Conservation (phyloP, 2,888 invertebrate species). For the Thera obeliscata region DNA sequence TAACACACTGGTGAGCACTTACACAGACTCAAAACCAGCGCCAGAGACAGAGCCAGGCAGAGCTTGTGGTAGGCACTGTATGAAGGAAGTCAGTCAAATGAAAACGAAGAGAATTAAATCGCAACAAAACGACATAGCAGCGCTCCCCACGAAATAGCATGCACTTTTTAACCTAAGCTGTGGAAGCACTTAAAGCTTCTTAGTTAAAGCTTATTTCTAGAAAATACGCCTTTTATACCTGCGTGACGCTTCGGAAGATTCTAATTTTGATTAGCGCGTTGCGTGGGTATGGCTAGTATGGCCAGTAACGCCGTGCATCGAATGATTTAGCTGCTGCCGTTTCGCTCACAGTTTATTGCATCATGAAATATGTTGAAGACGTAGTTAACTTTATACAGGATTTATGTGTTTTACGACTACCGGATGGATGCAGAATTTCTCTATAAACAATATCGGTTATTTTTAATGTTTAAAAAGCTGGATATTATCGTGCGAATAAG, state of each 20-base stretch:
- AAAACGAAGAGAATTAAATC: too few relatives aligned
- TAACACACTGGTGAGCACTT: too few relatives aligned
- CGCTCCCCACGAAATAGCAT: not conserved
- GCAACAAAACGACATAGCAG: too few relatives aligned
- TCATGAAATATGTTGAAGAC: slow-evolving; percentile 19
- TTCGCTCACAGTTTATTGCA: slow-evolving; percentile 58
- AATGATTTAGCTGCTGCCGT: slow-evolving; percentile 65
- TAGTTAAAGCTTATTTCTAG: slow-evolving; percentile 1
- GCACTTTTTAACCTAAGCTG: not conserved
- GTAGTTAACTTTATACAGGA: not conserved
- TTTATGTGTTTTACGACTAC: not conserved
- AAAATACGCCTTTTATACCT: slow-evolving; percentile 49
- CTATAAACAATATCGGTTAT: too few relatives aligned
- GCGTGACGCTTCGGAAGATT: slow-evolving; percentile 71
- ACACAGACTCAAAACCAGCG: too few relatives aligned
- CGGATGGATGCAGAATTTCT: not conserved
- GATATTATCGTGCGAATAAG: too few relatives aligned
- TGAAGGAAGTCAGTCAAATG: too few relatives aligned
- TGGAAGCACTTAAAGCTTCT: not conserved
- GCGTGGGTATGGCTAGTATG: slow-evolving; percentile 66
- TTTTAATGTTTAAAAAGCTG: too few relatives aligned
- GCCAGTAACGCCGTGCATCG: slow-evolving; percentile 67
- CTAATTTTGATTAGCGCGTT: slow-evolving; percentile 73
- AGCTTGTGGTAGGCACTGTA: too few relatives aligned
- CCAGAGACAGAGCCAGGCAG: too few relatives aligned